Conservation (phyloP, 1,140 invertebrate genomes). For the Drosophila micromelanica region DNA sequence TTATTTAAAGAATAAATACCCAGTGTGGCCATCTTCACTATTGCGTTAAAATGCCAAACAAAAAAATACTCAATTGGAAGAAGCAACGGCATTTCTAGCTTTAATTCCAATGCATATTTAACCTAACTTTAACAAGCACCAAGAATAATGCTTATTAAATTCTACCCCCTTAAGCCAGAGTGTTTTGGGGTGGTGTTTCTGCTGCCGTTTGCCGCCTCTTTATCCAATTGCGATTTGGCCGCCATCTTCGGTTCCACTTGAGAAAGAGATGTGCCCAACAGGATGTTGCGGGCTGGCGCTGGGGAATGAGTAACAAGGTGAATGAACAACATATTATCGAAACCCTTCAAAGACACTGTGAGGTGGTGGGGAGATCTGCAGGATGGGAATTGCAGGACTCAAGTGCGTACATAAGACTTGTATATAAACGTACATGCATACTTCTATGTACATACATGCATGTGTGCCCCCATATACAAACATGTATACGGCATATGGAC, state of each 20-base stretch:
- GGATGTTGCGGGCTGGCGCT: conserved; percentile 20
- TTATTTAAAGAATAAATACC: too few relatives aligned
- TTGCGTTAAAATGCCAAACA: too few relatives aligned
- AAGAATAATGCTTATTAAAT: conserved; percentile 42
- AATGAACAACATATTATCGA: conserved; percentile 77
- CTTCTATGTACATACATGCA: conserved; percentile 10
- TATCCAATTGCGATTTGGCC: conserved; percentile 1
- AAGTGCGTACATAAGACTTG: conserved; percentile 30
- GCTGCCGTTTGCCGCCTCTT: background rate
- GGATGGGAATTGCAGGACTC: conserved; percentile 22
- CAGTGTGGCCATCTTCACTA: too few relatives aligned
- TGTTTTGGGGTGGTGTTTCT: conserved; percentile 20
- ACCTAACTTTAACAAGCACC: background rate
- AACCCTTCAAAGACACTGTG: conserved; percentile 55
- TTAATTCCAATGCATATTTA: conserved; percentile 15
- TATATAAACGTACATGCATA: conserved; percentile 34
- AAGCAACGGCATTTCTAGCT: conserved; percentile 1
- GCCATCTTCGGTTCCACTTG: conserved; percentile 40
- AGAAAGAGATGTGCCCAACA: conserved; percentile 49
- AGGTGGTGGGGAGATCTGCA: conserved; percentile 17
- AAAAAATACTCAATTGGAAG: background rate
- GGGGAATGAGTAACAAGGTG: conserved; percentile 51
- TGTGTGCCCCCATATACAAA: conserved; percentile 9
- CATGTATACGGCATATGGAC: conserved; percentile 1
- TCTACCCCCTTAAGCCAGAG: conserved; percentile 19